Conservation (phyloP, 2,113 vertebrate genomes). For the Bubo bubo region DNA sequence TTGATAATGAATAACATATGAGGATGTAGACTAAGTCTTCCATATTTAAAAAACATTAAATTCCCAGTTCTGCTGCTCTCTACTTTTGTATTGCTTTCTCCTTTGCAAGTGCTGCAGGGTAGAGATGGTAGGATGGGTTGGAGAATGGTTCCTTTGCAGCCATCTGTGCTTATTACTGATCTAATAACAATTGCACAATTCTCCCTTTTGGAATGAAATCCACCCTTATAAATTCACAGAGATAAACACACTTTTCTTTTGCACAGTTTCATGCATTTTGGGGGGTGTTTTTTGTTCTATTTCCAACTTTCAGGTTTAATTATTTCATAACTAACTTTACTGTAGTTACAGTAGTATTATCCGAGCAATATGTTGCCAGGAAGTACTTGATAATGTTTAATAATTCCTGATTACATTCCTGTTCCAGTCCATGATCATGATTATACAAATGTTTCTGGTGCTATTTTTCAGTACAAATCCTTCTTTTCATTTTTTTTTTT, state of each 20-base stretch:
- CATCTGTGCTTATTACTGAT: constrained; percentile 43
- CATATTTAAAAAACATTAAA: not conserved
- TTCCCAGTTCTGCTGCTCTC: not conserved
- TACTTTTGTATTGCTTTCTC: not conserved
- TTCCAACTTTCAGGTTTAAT: constrained; percentile 4
- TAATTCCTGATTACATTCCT: constrained; percentile 60
- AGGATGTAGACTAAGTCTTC: not conserved
- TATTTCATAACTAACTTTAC: constrained; percentile 49
- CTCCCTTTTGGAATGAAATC: constrained; percentile 15
- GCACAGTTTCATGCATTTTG: not conserved
- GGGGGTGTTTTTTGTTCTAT: not conserved
- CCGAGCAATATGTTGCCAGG: constrained; percentile 39
- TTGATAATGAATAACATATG: not conserved
- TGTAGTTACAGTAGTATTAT: constrained; percentile 13
- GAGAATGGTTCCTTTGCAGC: constrained; percentile 1
- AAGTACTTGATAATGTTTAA: constrained; percentile 57
- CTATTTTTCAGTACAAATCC: constrained; percentile 65
- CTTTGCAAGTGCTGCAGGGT: not conserved
- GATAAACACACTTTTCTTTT: not conserved
- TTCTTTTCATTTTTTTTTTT: constrained; percentile 38
- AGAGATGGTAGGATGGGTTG: not conserved
- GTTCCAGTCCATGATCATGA: constrained; percentile 58
- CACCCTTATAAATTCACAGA: not conserved
- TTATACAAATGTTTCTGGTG: constrained; percentile 67
- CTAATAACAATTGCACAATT: not conserved